Evolutionary conservation across 2,888 invertebrate genomes (phyloP).

Genomic region (Herminia tarsipennalis): DNA sequence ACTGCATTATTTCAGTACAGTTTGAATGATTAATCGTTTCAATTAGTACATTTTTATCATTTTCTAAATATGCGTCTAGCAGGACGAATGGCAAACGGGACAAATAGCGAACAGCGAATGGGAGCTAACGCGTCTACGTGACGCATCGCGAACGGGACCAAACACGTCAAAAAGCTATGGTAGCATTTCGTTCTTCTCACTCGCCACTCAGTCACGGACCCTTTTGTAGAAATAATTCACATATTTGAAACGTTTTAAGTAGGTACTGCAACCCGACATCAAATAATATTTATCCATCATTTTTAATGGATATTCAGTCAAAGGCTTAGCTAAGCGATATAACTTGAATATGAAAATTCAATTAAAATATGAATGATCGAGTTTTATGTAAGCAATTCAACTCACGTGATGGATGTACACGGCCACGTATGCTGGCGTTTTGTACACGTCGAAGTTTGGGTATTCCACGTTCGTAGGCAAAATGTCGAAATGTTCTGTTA

Average conservation of each 20-base stretch:
- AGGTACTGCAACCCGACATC: not conserved
- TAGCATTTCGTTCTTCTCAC: too few relatives aligned
- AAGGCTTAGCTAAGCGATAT: constrained; percentile 6
- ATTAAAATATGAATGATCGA: constrained; percentile 25
- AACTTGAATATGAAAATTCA: constrained; percentile 15
- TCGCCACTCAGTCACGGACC: too few relatives aligned
- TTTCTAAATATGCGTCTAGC: too few relatives aligned
- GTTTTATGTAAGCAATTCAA: constrained; percentile 26
- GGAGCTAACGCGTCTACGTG: too few relatives aligned
- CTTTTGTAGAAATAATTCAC: too few relatives aligned
- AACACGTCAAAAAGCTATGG: too few relatives aligned
- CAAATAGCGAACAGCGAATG: too few relatives aligned
- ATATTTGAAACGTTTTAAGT: not conserved
- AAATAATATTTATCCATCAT: not conserved
- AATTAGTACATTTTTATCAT: too few relatives aligned
- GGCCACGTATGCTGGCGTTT: constrained; percentile 65
- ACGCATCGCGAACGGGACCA: too few relatives aligned
- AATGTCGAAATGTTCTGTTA: constrained; percentile 76
- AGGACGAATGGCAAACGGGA: too few relatives aligned
- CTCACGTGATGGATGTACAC: constrained; percentile 78
- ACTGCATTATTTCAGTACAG: too few relatives aligned
- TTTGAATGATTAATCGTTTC: too few relatives aligned
- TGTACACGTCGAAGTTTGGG: constrained; percentile 71
- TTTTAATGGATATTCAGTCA: not conserved
- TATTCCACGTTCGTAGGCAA: constrained; percentile 82